Evolutionary conservation across 2,113 vertebrate genomes (phyloP).

Genomic region (Macroglossus sobrinus): DNA sequence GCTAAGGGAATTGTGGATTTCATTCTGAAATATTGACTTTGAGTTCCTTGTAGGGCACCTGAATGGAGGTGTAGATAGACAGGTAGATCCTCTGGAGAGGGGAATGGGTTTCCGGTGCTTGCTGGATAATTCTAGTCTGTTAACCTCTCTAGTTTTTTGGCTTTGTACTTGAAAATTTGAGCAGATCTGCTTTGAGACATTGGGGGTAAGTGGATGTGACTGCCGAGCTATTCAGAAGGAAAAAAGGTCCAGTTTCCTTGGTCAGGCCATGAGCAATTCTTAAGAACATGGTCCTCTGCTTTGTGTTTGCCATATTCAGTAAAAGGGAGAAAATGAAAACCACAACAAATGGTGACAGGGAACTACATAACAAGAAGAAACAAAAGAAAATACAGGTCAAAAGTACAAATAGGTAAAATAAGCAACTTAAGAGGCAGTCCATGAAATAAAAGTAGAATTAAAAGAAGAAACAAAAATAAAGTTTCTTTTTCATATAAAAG

Average conservation of each 20-base stretch:
- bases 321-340: background rate
- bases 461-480: background rate
- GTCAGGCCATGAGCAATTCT: background rate
- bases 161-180: background rate
- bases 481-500: background rate
- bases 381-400: background rate
- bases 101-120: background rate
- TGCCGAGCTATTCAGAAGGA: background rate
- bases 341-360: background rate
- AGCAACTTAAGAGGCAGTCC: background rate
- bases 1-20: background rate
- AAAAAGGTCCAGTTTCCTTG: background rate
- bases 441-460: background rate
- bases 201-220: background rate
- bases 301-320: background rate
- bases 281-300: background rate
- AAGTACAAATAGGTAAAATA: background rate
- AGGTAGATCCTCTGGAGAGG: background rate
- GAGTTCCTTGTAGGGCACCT: background rate
- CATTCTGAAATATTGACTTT: background rate
- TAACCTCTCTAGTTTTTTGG: background rate
- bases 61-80: background rate
- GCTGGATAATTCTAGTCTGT: background rate
- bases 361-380: background rate
- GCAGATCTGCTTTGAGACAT: background rate